Conservation (phyloP, 1,140 invertebrate genomes). For the Brachionus angularis region DNA sequence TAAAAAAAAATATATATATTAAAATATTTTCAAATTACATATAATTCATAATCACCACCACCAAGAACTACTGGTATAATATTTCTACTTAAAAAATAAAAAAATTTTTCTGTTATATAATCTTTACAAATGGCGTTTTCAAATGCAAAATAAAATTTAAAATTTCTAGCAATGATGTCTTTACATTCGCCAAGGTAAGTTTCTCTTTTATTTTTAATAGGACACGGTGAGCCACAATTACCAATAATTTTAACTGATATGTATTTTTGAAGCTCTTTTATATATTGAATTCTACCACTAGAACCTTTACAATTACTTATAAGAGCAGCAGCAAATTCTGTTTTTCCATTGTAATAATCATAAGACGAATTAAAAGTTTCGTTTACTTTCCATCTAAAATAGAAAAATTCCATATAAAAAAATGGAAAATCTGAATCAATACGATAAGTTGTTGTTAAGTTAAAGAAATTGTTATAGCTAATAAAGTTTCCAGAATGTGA, state of each 20-base stretch:
- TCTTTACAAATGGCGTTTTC: conserved; percentile 45
- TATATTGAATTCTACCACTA: conserved; percentile 20
- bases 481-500: conserved; percentile 3
- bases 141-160: conserved; percentile 45
- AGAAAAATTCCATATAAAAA: background rate
- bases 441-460: conserved; percentile 26
- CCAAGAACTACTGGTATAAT: conserved; percentile 45
- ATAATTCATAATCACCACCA: conserved; percentile 17
- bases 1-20: background rate
- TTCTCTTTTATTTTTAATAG: background rate
- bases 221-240: conserved; percentile 19
- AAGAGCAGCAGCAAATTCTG: conserved; percentile 14
- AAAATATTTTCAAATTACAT: background rate
- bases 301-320: conserved; percentile 44
- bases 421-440: conserved; percentile 3
- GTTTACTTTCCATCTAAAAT: background rate
- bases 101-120: conserved; percentile 46
- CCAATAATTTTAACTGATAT: conserved; percentile 20
- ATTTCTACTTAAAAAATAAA: background rate
- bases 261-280: conserved; percentile 30
- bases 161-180: background rate
- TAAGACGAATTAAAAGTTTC: background rate
- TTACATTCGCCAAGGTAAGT: background rate
- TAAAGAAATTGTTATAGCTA: conserved; percentile 16
- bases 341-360: background rate